Percentiles rank a stretch among this genome's conserved stretches.
These are phyloP conservation scores for Eupelmus urozonus DNA, from an alignment of 2,888 invertebrate species.

Conservation along the genomic window DNA sequence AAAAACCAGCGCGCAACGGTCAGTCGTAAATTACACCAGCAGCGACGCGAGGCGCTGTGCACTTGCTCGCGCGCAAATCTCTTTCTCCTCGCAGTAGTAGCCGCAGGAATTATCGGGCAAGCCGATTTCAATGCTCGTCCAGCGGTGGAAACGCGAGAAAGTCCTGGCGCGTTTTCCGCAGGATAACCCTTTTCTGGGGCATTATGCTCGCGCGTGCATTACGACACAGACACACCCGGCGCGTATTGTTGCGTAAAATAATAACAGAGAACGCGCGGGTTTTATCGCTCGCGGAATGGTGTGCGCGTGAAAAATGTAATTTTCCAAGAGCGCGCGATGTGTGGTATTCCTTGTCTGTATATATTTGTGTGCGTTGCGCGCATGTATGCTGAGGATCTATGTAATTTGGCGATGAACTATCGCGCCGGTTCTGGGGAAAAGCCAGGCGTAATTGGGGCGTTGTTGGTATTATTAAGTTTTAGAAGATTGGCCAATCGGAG, in stretches of 20 bases:
- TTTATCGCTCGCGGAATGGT: slow-evolving; percentile 16
- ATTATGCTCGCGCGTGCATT: too few species aligned
- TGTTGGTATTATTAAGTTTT: background rate
- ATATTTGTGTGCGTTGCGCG: background rate
- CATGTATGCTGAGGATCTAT: background rate
- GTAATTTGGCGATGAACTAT: background rate
- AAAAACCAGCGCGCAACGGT: background rate
- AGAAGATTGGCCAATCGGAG: background rate
- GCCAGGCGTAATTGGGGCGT: background rate
- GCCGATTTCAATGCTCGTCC: too few species aligned
- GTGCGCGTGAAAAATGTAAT: slow-evolving; percentile 33
- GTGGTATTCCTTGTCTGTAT: too few species aligned
- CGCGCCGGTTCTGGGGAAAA: background rate
- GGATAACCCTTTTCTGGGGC: slow-evolving; percentile 43
- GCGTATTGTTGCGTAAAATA: slow-evolving; percentile 52
- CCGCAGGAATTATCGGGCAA: background rate
- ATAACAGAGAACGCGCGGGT: slow-evolving; percentile 21
- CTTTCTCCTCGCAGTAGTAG: background rate
- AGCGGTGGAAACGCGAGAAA: slow-evolving; percentile 48
- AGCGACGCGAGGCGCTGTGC: background rate
- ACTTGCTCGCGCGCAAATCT: too few species aligned
- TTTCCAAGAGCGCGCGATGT: slow-evolving; percentile 1
- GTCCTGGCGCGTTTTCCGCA: slow-evolving; percentile 21
- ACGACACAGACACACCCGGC: too few species aligned
- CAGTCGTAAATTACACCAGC: slow-evolving; percentile 29